phyloP scores from a whole-genome alignment of 2,797 vertebrate species.

The Sebastes hopkinsi region DNA sequence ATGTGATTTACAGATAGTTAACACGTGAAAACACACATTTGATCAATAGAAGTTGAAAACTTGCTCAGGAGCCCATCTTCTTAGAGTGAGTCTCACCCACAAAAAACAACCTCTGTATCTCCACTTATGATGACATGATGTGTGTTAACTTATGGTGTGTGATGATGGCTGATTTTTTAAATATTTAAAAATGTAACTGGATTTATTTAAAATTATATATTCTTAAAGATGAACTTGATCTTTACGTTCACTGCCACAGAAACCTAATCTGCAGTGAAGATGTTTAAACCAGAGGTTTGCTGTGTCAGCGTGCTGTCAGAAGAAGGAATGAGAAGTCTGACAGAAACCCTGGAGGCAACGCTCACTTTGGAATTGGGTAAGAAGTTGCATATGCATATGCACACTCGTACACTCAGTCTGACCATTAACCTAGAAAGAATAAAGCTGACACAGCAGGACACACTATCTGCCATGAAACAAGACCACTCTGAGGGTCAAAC shows the following conservation, averaged over 20 bases:
- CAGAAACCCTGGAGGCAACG: background rate
- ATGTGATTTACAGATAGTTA: background rate
- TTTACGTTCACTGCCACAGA: background rate
- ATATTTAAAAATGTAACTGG: background rate
- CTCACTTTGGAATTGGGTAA: background rate
- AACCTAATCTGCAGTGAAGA: background rate
- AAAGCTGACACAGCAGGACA: background rate
- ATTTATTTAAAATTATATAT: background rate
- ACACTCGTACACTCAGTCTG: background rate
- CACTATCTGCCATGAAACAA: conserved; percentile 27
- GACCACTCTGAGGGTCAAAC: conserved; percentile 10
- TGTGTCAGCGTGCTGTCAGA: background rate
- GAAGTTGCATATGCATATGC: background rate
- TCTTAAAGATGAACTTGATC: background rate
- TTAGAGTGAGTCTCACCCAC: too few relatives aligned
- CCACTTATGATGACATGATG: background rate
- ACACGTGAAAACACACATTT: background rate
- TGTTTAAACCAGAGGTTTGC: background rate
- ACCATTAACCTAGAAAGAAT: background rate
- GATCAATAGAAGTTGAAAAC: too few relatives aligned
- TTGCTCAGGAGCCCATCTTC: too few relatives aligned
- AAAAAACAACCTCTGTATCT: background rate
- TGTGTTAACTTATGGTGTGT: background rate
- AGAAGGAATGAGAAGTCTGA: background rate
- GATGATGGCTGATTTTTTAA: background rate